Conservation (phyloP, 2,888 invertebrate genomes). For the Clostera curtula region DNA sequence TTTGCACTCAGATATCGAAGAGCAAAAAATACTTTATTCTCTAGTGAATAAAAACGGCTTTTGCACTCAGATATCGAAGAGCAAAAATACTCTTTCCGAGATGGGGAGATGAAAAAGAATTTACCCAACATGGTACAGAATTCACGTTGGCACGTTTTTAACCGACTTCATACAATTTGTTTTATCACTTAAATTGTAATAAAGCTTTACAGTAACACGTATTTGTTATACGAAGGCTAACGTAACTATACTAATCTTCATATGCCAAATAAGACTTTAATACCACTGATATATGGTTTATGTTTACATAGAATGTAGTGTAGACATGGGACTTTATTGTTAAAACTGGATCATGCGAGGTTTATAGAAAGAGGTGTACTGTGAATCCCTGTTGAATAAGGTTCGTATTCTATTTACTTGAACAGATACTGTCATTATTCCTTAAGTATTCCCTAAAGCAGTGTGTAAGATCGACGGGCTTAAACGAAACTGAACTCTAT, state of each 20-base stretch:
- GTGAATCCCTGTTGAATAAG: slow-evolving; percentile 61
- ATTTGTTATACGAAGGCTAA: slow-evolving; percentile 27
- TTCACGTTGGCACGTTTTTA: slow-evolving; percentile 59
- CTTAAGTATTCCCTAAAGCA: slow-evolving; percentile 44
- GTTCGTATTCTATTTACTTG: slow-evolving; percentile 67
- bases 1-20: no score
- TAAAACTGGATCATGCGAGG: slow-evolving; percentile 33
- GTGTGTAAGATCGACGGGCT: no score
- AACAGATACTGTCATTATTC: slow-evolving; percentile 61
- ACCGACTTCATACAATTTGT: slow-evolving; percentile 73
- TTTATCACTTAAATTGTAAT: slow-evolving; percentile 70
- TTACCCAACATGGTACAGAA: slow-evolving; percentile 58
- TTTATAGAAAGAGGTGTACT: slow-evolving; percentile 63
- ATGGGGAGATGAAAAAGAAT: no score
- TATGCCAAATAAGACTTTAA: slow-evolving; percentile 19
- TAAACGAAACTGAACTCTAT: no score
- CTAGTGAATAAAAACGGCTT: no score
- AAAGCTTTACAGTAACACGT: slow-evolving; percentile 62
- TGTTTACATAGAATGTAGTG: slow-evolving; percentile 3
- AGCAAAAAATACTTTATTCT: no score
- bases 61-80: no score
- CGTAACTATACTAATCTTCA: slow-evolving; percentile 18
- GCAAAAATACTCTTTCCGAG: no score
- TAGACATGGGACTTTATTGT: slow-evolving; percentile 23
- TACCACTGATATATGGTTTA: background rate